Evolutionary conservation across 2,797 vertebrate genomes (phyloP).

Genomic region (Pseudochirops corinnae): DNA sequence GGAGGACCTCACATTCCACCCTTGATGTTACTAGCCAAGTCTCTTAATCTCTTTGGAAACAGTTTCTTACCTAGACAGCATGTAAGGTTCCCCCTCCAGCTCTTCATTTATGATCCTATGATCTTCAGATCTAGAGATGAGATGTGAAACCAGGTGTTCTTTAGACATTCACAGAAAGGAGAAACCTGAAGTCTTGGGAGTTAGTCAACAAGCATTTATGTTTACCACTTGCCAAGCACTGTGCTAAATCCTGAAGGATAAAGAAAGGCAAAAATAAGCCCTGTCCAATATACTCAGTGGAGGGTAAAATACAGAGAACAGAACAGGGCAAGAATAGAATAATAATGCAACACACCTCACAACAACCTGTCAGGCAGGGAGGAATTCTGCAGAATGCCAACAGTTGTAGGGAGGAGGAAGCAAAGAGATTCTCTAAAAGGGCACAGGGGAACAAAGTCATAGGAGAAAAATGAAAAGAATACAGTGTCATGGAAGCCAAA

Average conservation of each 20-base stretch:
- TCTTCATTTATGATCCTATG: neutral
- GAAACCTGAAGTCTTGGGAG: neutral
- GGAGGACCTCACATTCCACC: neutral
- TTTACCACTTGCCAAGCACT: neutral
- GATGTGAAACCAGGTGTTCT: neutral
- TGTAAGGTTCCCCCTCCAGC: neutral
- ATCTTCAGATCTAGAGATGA: neutral
- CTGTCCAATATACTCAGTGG: neutral
- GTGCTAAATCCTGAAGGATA: neutral
- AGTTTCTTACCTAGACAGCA: neutral
- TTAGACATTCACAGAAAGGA: neutral
- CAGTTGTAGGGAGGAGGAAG: neutral
- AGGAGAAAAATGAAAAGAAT: neutral
- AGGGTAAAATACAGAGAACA: neutral
- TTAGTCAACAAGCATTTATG: neutral
- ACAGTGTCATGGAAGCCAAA: neutral
- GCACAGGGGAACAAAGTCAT: neutral
- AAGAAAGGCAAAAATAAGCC: neutral
- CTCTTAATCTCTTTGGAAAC: neutral
- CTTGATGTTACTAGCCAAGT: neutral
- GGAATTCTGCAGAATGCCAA: neutral
- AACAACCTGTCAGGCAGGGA: neutral
- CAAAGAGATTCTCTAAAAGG: neutral
- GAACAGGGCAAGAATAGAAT: neutral
- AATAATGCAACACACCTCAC: neutral